Evolutionary conservation across 2,888 invertebrate genomes (phyloP).

Genomic region (Oeneis ivallda): DNA sequence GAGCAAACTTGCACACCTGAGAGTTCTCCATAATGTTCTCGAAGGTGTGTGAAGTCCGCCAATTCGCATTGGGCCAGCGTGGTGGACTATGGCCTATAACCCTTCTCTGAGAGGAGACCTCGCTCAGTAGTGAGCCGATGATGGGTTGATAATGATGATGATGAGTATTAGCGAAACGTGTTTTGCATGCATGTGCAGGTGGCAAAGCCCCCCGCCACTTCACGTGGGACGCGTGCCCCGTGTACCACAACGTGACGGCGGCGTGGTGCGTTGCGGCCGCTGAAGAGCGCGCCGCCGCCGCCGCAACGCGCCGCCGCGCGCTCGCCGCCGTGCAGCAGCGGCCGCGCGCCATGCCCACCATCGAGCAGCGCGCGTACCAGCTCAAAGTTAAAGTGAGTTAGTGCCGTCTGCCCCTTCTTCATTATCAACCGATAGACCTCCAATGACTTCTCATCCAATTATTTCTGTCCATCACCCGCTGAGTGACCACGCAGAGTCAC

Average conservation of each 20-base stretch:
- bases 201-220: constrained; percentile 92
- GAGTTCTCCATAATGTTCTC: no score
- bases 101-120: no score
- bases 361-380: constrained; percentile 85
- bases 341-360: constrained; percentile 75
- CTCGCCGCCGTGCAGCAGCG: constrained; percentile 58
- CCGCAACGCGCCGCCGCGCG: constrained; percentile 79
- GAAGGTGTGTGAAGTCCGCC: no score
- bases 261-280: constrained; percentile 84
- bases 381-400: constrained; percentile 52
- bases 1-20: no score
- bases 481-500: no score
- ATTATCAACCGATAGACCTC: no score
- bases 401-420: no score
- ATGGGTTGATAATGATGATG: neutral
- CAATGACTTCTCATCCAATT: no score
- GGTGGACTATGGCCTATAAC: no score
- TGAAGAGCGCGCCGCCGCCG: constrained; percentile 84
- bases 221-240: constrained; percentile 94
- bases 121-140: no score
- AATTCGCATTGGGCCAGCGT: no score
- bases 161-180: neutral
- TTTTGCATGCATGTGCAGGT: constrained; percentile 57
- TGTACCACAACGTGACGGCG: constrained; percentile 86
- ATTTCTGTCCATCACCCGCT: no score